Evolutionary conservation across 2,888 invertebrate species (phyloP), one percentile per base, ranked within the genome.

Genomic region (Emesis furor): DNA sequence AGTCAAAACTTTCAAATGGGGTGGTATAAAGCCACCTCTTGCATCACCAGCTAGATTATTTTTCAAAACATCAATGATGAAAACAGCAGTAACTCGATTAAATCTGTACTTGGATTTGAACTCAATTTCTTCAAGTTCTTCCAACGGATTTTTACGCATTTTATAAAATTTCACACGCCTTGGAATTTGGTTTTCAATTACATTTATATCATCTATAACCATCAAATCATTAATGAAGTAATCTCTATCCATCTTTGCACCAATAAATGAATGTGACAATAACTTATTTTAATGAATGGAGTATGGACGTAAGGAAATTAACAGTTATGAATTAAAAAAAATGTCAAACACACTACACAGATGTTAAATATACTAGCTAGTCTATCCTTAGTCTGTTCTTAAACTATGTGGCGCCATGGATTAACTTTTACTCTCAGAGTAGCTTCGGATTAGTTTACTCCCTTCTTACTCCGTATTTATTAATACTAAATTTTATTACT

Each of bases 1-100:
- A 69, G 82, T 30, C 55, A 85, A 83, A 30, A 83, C 79, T 83
- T 85, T 82, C 39, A 85, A 8, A 72, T 85, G 72, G 37, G 82
- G 85, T 80, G 84, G 79, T 78, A 84, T 81, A 65, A 74, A 74
- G 65, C 79, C 79, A 59, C 82, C 79, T 83, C 77, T 73, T 65
- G 77, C 71, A 83, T 83, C 82, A 46, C 79, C 79, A 76, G 39
- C 39, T 39, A 39, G 39, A 39, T 39, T 0, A 39, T 39, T 39
- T 39, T 39, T 39, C 8, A 39, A 5, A 8, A 84, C 77, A 37
- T 81, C 81, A 30, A 73, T 79, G 7, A 83, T 83, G 12, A 69
- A 79, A 35, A 12, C 3, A 12, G 79, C 82, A 79, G 74, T 79
- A 55, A 76, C 67, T 42, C 71, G 55, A 17, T 46, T 46, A 79